Percentiles rank a stretch among this genome's conserved stretches.
Evolutionary conservation across 2,888 invertebrate species (phyloP).

Genomic region (Lobophora halterata): DNA sequence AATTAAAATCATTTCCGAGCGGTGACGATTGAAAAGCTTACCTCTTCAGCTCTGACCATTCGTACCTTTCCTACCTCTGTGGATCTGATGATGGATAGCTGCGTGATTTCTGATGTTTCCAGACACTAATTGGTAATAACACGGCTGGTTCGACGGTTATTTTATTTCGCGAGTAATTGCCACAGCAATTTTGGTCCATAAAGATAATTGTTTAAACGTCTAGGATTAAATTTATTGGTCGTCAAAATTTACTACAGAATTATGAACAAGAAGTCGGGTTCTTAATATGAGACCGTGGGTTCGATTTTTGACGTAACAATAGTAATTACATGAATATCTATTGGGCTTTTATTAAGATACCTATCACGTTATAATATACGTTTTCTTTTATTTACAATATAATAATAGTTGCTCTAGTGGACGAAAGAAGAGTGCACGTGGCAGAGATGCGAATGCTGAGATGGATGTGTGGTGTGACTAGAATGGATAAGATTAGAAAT

Average conservation of each 20-base stretch:
- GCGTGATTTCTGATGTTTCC: constrained; percentile 22
- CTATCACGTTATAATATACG: too few relatives aligned
- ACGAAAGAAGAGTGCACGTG: too few relatives aligned
- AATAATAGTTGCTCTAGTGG: too few relatives aligned
- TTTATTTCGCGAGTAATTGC: constrained; percentile 31
- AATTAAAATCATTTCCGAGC: too few relatives aligned
- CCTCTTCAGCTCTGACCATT: too few relatives aligned
- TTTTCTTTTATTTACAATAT: too few relatives aligned
- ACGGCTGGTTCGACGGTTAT: constrained; percentile 25
- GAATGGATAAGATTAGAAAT: too few relatives aligned
- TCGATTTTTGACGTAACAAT: constrained; percentile 11
- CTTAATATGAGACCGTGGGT: constrained; percentile 14
- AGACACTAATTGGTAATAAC: constrained; percentile 32
- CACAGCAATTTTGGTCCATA: constrained; percentile 31
- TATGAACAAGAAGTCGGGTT: constrained; percentile 12
- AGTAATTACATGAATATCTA: constrained; percentile 10
- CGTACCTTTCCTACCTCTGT: too few relatives aligned
- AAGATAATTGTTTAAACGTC: constrained; percentile 29
- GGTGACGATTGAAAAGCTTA: too few relatives aligned
- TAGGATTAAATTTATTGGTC: constrained; percentile 18
- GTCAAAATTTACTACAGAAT: constrained; percentile 6
- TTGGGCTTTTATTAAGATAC: constrained; percentile 2
- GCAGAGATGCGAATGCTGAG: too few relatives aligned
- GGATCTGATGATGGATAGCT: constrained; percentile 29
- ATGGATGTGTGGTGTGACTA: too few relatives aligned